Evolutionary conservation across 2,797 vertebrate species (phyloP).

Genomic region (Takifugu ocellatus): DNA sequence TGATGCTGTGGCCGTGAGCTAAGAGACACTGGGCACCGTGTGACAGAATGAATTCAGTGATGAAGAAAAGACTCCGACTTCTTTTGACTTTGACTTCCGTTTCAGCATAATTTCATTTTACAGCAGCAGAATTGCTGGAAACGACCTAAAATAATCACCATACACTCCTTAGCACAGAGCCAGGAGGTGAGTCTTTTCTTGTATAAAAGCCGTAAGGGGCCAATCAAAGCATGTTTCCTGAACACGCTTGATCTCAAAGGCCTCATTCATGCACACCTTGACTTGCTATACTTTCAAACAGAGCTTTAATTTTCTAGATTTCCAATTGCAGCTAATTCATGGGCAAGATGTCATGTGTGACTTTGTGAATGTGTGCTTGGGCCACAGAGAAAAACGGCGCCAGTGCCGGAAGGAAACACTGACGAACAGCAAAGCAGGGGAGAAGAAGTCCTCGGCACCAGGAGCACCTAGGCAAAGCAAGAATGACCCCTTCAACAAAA

Average conservation of each 20-base stretch:
- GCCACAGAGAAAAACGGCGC: slow-evolving; percentile 1
- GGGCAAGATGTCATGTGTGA: not conserved
- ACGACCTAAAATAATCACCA: not conserved
- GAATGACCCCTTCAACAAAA: too few species aligned
- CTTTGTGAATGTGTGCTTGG: not conserved
- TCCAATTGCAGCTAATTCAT: not conserved
- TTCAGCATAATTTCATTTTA: not conserved
- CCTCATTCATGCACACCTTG: not conserved
- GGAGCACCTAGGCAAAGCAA: too few species aligned
- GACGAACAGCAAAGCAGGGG: slow-evolving; percentile 1
- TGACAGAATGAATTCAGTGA: slow-evolving; percentile 41
- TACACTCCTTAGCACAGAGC: not conserved
- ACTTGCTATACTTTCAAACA: not conserved
- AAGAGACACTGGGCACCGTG: slow-evolving; percentile 40
- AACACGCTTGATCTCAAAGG: not conserved
- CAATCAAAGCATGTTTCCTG: slow-evolving; percentile 12
- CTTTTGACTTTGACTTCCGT: too few species aligned
- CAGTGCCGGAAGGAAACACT: slow-evolving; percentile 1
- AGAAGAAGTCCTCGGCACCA: not conserved
- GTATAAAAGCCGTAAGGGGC: slow-evolving; percentile 9
- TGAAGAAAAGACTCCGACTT: too few species aligned
- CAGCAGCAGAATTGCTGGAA: not conserved
- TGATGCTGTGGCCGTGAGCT: slow-evolving; percentile 31
- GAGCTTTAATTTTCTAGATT: not conserved
- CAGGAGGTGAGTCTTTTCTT: slow-evolving; percentile 7